Base-by-base conservation (phyloP, 2,888 invertebrate genomes). In the Anthophora plumipes region DNA sequence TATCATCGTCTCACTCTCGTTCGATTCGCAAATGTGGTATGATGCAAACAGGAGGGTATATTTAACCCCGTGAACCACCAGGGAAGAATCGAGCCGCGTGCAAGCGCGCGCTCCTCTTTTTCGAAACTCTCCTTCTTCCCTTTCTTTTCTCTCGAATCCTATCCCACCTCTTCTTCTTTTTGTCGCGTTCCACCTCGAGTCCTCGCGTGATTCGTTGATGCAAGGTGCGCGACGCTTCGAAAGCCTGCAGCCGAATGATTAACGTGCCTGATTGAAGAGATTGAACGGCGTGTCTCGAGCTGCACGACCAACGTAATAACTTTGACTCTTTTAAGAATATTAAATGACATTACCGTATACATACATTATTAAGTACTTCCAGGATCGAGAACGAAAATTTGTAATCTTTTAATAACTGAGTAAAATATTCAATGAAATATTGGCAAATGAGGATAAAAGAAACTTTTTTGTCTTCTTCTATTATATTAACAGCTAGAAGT, bases 31-130 rank as follows among this genome's bases (percentile, higher is more conserved):
- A 68, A 67, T 60, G 59, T 67, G n/a, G 80, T 85, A 83, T 84
- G 86, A 86, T 86, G 82, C 86, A 84, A 88, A 82, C 83, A 81
- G 84, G 86, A 88, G 89, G 89, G 91, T 92, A 92, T 92, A 92
- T 92, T 92, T 92, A 92, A 92, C 91, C 91, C 90, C 89, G 86
- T 87, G 82, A 85, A 87, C 85, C 85, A 84, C 83, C 89, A 84
- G 87, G 86, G 85, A 85, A 85, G 80, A 87, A 89, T 81, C 79
- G 75, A 83, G 77, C 60, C 60, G 66, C 70, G 77, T 68, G 63
- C 77, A 75, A 82, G 61, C 63, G 31, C 63, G 31, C 70, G 67
- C 71, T 84, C 79, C 66, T 69, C 48, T 57, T 69, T 74, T 57
- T 67, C 73, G 7, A 12, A 64, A 2, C 1, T 50, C 55, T 74